These are phyloP conservation scores for Trichosurus vulpecula DNA, from an alignment of 2,797 vertebrate species.

Conservation along the genomic window DNA sequence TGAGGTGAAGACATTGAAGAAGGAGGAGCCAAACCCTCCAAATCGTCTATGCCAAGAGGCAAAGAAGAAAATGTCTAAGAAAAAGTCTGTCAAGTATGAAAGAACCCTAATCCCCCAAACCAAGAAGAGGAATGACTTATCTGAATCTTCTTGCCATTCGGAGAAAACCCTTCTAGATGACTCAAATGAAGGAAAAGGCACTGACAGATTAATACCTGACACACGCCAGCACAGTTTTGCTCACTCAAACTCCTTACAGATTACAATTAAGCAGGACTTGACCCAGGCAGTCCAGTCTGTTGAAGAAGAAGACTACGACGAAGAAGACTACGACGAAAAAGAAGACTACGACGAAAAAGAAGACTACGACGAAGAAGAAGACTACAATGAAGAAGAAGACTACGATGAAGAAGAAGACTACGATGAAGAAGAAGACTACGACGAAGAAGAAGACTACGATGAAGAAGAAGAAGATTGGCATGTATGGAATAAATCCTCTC, in stretches of 20 bases:
- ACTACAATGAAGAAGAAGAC: too few species aligned
- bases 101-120: constrained; percentile 50
- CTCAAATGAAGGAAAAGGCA: constrained; percentile 22
- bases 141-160: constrained; percentile 52
- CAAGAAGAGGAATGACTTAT: constrained; percentile 56
- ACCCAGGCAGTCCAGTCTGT: constrained; percentile 54
- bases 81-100: constrained; percentile 19
- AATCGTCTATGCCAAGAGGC: constrained; percentile 58
- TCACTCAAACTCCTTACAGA: constrained; percentile 64
- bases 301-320: neutral
- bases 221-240: neutral
- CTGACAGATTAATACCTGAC: neutral
- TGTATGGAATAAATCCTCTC: neutral
- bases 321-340: neutral
- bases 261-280: constrained; percentile 60
- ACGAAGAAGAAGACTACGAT: neutral
- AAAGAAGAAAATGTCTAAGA: constrained; percentile 65
- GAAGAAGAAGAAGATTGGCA: neutral
- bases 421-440: too few species aligned
- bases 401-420: neutral
- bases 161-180: constrained; percentile 66
- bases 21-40: constrained; percentile 67
- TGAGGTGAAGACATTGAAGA: constrained; percentile 53
- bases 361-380: too few species aligned
- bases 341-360: too few species aligned